A percentile compares a stretch with the other conserved stretches of the same genome.
Conservation (phyloP, 2,113 vertebrate genomes). For the Scopus umbretta region DNA sequence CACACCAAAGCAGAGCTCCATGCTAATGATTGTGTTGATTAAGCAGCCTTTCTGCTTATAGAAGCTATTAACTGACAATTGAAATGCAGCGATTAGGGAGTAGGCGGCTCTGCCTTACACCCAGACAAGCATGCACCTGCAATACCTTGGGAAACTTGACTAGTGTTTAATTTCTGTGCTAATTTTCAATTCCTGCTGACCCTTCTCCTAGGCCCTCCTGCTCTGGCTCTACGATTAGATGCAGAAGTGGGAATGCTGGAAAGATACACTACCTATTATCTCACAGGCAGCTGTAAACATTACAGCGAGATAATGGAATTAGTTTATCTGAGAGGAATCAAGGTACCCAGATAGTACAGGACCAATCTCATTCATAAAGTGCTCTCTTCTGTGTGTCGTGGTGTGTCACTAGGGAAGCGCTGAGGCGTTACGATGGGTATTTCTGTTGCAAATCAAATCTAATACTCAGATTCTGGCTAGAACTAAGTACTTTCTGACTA, state of each 20-base stretch:
- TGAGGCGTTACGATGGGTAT: not conserved
- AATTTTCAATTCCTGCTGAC: conserved; percentile 40
- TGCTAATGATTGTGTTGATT: not conserved
- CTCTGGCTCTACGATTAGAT: not conserved
- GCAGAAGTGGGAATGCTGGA: conserved; percentile 8
- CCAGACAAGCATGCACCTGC: not conserved
- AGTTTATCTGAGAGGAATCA: conserved; percentile 42
- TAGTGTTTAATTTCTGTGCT: conserved; percentile 6
- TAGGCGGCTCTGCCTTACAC: not conserved
- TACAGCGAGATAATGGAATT: conserved; percentile 46
- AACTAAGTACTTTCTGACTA: conserved; percentile 36
- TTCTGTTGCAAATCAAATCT: conserved; percentile 38
- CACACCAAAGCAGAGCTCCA: not conserved
- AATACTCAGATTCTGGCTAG: conserved; percentile 7
- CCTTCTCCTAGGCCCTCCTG: not conserved
- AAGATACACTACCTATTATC: conserved; percentile 32
- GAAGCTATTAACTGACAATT: not conserved
- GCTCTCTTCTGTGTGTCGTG: not conserved
- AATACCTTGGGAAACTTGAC: not conserved
- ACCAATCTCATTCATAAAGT: conserved; percentile 25
- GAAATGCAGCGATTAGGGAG: not conserved
- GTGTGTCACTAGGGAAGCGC: not conserved
- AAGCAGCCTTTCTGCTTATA: not conserved
- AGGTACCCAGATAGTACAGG: not conserved
- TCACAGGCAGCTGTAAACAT: conserved; percentile 41